Percentiles rank a stretch among this genome's conserved stretches.
These are phyloP conservation scores for Cuniculus paca DNA, from an alignment of 2,797 vertebrate genomes.

Conservation along the genomic window DNA sequence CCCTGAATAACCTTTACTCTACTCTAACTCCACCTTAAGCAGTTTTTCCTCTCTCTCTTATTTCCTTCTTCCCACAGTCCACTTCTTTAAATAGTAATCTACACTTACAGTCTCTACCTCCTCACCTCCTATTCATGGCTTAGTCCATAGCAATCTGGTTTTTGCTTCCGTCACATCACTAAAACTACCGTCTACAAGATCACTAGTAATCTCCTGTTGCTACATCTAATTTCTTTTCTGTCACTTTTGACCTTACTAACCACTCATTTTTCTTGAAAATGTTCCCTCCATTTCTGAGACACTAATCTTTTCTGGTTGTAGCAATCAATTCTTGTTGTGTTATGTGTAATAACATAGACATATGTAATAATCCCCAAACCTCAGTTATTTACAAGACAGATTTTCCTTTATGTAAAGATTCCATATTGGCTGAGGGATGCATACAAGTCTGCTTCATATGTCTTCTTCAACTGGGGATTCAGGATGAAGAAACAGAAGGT, in stretches of 20 bases:
- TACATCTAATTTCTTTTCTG: slow-evolving; percentile 20
- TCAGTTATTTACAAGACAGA: not conserved
- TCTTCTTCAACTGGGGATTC: not conserved
- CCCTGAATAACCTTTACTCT: not conserved
- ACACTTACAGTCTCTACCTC: slow-evolving; percentile 1
- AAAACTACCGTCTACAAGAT: not conserved
- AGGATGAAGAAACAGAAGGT: not conserved
- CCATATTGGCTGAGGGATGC: not conserved
- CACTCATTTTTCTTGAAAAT: slow-evolving; percentile 13
- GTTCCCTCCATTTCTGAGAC: slow-evolving; percentile 9
- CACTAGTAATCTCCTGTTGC: not conserved
- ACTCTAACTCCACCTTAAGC: not conserved
- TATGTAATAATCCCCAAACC: not conserved
- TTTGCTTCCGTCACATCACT: not conserved
- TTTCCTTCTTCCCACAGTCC: slow-evolving; percentile 3
- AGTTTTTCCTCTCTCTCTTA: not conserved
- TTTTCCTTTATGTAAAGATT: not conserved
- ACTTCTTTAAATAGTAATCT: slow-evolving; percentile 29
- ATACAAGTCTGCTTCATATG: not conserved
- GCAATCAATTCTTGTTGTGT: not conserved
- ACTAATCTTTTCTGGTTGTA: slow-evolving; percentile 9
- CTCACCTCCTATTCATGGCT: not conserved
- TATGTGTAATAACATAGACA: not conserved
- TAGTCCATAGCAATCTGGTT: not conserved
- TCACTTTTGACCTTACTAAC: slow-evolving; percentile 43